These are phyloP conservation scores for Streptopelia turtur DNA, from an alignment of 2,797 vertebrate genomes.

Conservation along the genomic window DNA sequence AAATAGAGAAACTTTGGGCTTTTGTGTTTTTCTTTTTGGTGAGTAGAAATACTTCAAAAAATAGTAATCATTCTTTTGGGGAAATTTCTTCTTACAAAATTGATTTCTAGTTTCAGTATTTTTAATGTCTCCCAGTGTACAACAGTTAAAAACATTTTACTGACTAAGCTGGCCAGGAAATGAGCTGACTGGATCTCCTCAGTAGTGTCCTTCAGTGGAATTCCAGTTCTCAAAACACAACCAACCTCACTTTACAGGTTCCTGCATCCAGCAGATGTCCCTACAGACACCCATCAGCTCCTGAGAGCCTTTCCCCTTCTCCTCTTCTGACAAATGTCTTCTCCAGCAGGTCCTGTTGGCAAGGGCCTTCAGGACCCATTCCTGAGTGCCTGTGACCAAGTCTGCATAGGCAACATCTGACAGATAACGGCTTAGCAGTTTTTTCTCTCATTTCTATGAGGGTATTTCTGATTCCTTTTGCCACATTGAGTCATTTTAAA, in stretches of 20 bases:
- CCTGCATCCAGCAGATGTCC: not conserved
- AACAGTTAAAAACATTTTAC: not conserved
- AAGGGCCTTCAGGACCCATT: not conserved
- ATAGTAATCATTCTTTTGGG: not conserved
- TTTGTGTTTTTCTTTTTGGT: not conserved
- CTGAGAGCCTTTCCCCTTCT: not conserved
- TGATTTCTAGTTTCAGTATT: not conserved
- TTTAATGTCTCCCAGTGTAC: not conserved
- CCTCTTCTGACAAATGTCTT: not conserved
- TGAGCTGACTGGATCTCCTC: not conserved
- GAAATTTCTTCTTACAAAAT: not conserved
- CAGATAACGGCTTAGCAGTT: not conserved
- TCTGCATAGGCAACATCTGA: not conserved
- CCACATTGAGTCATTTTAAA: not conserved
- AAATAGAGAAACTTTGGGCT: not conserved
- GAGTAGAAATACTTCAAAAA: not conserved
- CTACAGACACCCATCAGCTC: not conserved
- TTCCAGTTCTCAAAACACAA: not conserved
- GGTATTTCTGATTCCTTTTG: not conserved
- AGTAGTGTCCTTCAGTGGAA: not conserved
- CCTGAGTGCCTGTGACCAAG: not conserved
- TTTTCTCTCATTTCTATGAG: not conserved
- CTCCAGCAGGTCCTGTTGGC: not conserved
- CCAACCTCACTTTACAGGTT: not conserved
- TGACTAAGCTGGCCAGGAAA: conserved; percentile 5